Evolutionary conservation across 2,797 vertebrate species (phyloP).

Genomic region (Decapterus maruadsi): DNA sequence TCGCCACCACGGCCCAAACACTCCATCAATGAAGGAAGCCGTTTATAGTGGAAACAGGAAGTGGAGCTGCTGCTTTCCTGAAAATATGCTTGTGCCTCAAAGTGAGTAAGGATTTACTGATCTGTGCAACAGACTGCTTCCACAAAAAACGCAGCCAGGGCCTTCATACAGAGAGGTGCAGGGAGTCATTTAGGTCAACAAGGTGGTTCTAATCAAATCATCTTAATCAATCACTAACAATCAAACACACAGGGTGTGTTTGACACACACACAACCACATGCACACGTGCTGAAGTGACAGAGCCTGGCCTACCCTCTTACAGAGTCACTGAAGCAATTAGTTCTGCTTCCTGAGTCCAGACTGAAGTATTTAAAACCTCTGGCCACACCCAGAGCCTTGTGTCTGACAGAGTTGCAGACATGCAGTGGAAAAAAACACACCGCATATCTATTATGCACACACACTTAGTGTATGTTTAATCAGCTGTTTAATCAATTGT

Average conservation of each 20-base stretch:
- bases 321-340: constrained; percentile 71
- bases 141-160: constrained; percentile 16
- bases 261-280: constrained; percentile 1
- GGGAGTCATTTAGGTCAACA: constrained; percentile 14
- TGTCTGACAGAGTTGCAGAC: constrained; percentile 29
- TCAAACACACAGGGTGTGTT: constrained; percentile 9
- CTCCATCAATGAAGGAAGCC: constrained; percentile 26
- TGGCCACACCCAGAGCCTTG: constrained; percentile 48
- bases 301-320: constrained; percentile 42
- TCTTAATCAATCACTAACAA: neutral
- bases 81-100: constrained; percentile 19
- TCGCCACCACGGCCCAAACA: constrained; percentile 8
- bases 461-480: constrained; percentile 12
- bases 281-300: constrained; percentile 25
- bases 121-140: constrained; percentile 50
- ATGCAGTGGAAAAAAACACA: constrained; percentile 2
- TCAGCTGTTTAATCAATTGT: neutral
- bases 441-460: neutral
- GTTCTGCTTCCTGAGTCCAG: constrained; percentile 58
- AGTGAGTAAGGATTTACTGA: constrained; percentile 52
- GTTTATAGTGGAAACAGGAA: constrained; percentile 63
- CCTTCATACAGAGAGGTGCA: constrained; percentile 1
- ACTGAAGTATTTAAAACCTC: constrained; percentile 59
- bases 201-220: constrained; percentile 25
- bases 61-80: constrained; percentile 35